Conservation (phyloP, 2,797 vertebrate genomes). For the Atherinosoma microstoma region DNA sequence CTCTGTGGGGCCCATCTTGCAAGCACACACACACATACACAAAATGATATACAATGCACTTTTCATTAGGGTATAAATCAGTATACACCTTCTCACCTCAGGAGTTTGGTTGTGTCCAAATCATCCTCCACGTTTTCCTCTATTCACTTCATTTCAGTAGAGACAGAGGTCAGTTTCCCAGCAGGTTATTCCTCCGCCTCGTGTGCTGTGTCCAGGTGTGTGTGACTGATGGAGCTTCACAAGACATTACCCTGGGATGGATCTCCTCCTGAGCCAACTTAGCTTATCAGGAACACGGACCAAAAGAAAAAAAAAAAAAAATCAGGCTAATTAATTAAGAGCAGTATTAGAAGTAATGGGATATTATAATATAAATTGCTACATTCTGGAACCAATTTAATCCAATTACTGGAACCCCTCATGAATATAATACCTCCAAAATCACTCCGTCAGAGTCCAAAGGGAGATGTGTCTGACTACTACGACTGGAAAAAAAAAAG, state of each 20-base stretch:
- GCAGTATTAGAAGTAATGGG: slow-evolving; percentile 90
- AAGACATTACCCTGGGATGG: slow-evolving; percentile 49
- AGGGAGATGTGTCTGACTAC: slow-evolving; percentile 86
- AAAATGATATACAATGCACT: not conserved
- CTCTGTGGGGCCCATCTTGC: slow-evolving; percentile 37
- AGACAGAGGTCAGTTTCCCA: slow-evolving; percentile 27
- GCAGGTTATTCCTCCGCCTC: slow-evolving; percentile 8
- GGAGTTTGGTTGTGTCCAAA: slow-evolving; percentile 4
- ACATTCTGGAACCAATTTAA: slow-evolving; percentile 93
- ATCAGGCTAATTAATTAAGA: slow-evolving; percentile 89
- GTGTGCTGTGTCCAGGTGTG: slow-evolving; percentile 65
- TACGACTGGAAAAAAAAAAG: slow-evolving; percentile 72
- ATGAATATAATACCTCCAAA: slow-evolving; percentile 91
- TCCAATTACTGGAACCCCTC: slow-evolving; percentile 90
- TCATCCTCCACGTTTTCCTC: slow-evolving; percentile 2
- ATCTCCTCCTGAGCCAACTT: slow-evolving; percentile 78
- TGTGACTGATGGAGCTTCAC: slow-evolving; percentile 41
- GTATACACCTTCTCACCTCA: slow-evolving; percentile 15
- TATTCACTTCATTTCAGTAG: not conserved
- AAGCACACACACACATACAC: slow-evolving; percentile 37
- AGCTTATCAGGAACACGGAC: slow-evolving; percentile 82
- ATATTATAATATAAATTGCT: slow-evolving; percentile 92
- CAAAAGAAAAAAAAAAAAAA: slow-evolving; percentile 54
- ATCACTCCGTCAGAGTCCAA: slow-evolving; percentile 88
- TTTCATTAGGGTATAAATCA: slow-evolving; percentile 2